These are phyloP conservation scores for Sorex fumeus DNA, from an alignment of 2,113 vertebrate genomes.

Conservation along the genomic window DNA sequence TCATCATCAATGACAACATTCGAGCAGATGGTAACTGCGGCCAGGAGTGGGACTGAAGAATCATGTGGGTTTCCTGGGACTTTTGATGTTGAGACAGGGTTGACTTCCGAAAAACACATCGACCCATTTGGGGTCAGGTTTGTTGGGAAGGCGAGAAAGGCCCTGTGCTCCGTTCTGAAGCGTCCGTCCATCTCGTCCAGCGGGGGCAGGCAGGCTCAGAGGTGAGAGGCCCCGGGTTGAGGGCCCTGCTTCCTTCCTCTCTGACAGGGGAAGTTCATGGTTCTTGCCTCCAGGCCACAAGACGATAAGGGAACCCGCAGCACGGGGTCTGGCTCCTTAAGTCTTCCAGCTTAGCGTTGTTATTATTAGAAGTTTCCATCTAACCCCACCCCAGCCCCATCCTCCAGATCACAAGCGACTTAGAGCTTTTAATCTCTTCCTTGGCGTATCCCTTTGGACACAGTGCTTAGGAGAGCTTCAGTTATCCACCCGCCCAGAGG, in stretches of 20 bases:
- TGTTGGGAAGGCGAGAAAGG: neutral
- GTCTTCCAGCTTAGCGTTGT: neutral
- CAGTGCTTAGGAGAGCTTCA: neutral
- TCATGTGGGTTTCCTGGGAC: neutral
- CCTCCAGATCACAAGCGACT: neutral
- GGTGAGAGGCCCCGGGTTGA: neutral
- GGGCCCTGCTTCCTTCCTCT: neutral
- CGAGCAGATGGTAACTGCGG: too few relatives aligned
- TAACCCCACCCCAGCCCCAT: neutral
- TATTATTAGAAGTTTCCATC: slow-evolving; percentile 34
- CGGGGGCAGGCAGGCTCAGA: neutral
- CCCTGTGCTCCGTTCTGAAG: too few relatives aligned
- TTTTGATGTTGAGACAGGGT: neutral
- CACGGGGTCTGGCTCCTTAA: neutral
- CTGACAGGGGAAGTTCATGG: neutral
- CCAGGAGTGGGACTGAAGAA: neutral
- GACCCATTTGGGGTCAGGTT: neutral
- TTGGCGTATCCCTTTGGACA: neutral
- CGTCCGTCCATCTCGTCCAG: neutral
- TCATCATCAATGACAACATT: neutral
- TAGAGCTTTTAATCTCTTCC: slow-evolving; percentile 42
- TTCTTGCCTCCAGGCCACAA: neutral
- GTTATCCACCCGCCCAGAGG: neutral
- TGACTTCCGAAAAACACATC: neutral
- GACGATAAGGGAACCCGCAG: neutral